Base-by-base conservation (phyloP, 1,140 invertebrate genomes). In the Saccostrea echinata region DNA sequence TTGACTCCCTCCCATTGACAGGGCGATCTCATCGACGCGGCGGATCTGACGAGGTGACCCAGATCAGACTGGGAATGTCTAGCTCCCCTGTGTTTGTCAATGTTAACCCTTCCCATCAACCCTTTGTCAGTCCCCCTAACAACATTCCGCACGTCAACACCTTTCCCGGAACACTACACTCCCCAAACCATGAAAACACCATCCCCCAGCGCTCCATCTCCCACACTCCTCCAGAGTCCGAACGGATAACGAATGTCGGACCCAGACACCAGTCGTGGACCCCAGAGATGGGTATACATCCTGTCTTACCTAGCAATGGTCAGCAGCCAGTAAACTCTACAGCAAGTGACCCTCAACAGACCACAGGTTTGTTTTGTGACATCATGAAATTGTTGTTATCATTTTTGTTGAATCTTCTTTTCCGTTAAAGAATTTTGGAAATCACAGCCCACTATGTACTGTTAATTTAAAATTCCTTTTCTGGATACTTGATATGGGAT, bases 131-230 rank as follows among this genome's bases (percentile, higher is more conserved):
- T 35, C 84, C 84, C 55, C 87, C 86, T 43, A 85, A 84, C 18
- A 84, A 91, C 35, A 88, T 93, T 52, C 92, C 92, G 52, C 93
- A 93, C 86, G 91, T 93, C 76, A 91, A 90, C 85, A 92, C 93
- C 8, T 93, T 90, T 87, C 93, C 93, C 18, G 91, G 91, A 2
- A 85, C 90, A 53, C 88, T 93, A 12, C 86, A 80, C 82, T 82
- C 61, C 80, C 84, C 53, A 52, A 89, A 30, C 43, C 88, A 85
- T 84, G 90, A 88, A 80, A 88, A 84, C 84, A 61, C 68, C n/a
- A 30, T 90, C 2, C 92, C 93, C 12, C 81, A 87, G 16, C 71
- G 93, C 13, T 93, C 93, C 21, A 84, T 94, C 55, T 94, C 93
- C 1, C 90, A 94, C 89, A 91, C 92, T n/a, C 91, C 92, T 0